Evolutionary conservation across 2,113 vertebrate species (phyloP), one percentile per base, ranked within the genome.

Genomic region (Heterocephalus glaber): DNA sequence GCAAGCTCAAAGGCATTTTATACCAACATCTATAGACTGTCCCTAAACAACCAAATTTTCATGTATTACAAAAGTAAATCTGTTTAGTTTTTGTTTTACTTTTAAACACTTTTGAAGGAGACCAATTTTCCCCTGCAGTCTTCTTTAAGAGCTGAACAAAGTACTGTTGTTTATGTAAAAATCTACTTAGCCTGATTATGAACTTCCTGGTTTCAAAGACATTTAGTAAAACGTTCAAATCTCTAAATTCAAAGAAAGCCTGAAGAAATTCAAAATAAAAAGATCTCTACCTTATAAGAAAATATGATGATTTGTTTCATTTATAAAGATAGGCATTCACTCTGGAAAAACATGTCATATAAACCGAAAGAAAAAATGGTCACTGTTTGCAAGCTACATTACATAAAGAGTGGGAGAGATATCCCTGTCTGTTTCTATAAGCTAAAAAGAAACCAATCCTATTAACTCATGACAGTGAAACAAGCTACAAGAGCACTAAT

Each of bases 11-110:
- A 49, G 5, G 24, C 54, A 72, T 65, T 85, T 92, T 84, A 79
- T 61, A 84, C 6, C 52, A 95, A 70, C 16, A 86, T 65, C 38
- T 77, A 86, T 10, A 90, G 30, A 86, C 76, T 94, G 5, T 41
- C n/a, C 58, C 74, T 96, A 68, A 95, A 89, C 0, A 90, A 95
- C 47, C 49, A 96, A 94, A 94, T 74, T 17, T 26, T 88, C 14
- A 52, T 12, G 16, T 49, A 41, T 90, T 79, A 61, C 84, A 92
- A 84, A 95, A 92, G 54, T 24, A 44, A 86, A 85, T 77, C 7
- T 84, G n/a, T 86, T 86, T 11, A 79, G 26, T 60, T 95, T 89
- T 90, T 26, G 13, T 85, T 90, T 95, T 86, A 70, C 24, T 86
- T 90, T 92, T 76, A 61, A 86, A 96, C 33, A 79, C 30, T 89